A percentile compares a stretch with the other conserved stretches of the same genome.
Conservation (phyloP, 2,113 vertebrate genomes). For the Hystrix cristata region DNA sequence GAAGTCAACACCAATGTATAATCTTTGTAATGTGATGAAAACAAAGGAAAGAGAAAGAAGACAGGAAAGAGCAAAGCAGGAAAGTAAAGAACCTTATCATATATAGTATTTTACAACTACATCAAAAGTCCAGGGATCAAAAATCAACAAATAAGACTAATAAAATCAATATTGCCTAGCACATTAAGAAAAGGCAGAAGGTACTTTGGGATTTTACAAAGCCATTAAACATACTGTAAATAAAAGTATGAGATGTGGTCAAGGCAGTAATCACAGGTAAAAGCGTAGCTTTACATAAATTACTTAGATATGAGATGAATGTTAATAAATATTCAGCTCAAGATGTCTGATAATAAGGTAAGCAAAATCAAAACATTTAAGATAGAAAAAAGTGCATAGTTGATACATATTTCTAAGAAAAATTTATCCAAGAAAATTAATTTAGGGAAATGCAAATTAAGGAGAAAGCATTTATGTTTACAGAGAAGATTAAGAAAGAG, state of each 20-base stretch:
- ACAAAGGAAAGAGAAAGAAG: neutral
- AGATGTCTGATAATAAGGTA: neutral
- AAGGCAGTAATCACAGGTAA: slow-evolving; percentile 32
- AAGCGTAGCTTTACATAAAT: slow-evolving; percentile 25
- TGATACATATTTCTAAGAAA: slow-evolving; percentile 52
- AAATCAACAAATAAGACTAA: slow-evolving; percentile 37
- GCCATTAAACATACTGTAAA: neutral
- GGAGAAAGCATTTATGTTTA: neutral
- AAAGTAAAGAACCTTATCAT: neutral
- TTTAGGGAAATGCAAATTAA: slow-evolving; percentile 26
- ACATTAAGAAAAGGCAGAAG: neutral
- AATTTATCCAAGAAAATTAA: neutral
- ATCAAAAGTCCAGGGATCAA: neutral
- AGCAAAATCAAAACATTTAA: neutral
- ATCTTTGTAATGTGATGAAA: neutral
- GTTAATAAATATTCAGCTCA: neutral
- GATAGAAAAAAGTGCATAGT: neutral
- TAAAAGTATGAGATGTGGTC: neutral
- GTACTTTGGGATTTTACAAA: neutral
- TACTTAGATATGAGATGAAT: neutral
- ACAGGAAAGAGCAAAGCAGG: neutral
- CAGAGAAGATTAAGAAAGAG: neutral
- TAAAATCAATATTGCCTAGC: neutral
- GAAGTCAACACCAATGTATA: neutral
- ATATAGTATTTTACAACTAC: neutral